Base-by-base conservation (phyloP, 2,113 vertebrate species). In the Microcebus jonahi region DNA sequence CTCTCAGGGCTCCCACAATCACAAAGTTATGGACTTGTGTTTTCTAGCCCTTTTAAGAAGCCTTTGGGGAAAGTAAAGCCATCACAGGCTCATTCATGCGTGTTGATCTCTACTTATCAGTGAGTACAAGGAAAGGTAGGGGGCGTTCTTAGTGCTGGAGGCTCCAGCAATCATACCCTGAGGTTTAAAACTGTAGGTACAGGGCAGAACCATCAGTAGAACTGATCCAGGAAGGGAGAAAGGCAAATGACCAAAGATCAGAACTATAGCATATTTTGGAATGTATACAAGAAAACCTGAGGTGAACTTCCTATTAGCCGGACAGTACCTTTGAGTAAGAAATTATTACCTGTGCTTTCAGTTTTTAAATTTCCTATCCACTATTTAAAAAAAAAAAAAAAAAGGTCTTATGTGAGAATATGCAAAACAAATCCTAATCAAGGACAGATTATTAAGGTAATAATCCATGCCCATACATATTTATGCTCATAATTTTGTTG, bases 51-150 rank as follows among this genome's bases (percentile, higher is more conserved):
- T 31, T 63, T 65, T 18, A 53, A 39, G 48, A 18, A 79, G 23
- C 11, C 68, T 10, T 21, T 77, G 18, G 23, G 23, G 15, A 15
- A 75, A 61, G 20, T 13, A 89, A 50, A 45, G 21, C 2, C 18
- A 36, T 59, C 59, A 71, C 8, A 63, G 20, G 14, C 12, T 23
- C 36, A 73, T 45, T 18, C 31, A 29, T 34, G 12, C 4, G 50
- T 73, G 4, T 48, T 17, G 36, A 12, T 15, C 25, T 79, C 10
- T 53, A 4, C 3, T 39, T n/a, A 83, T 27, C 9, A 36, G 4
- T 6, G 9, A 29, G 7, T 25, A 14, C 36, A 10, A 53, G 6
- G 6, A 61, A 1, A 0, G 8, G 4, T 20, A 17, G 17, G 2
- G 8, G 15, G 3, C 18, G 1, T 8, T 27, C 48, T n/a, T 4